These are phyloP conservation scores for Macaria liturata DNA, from an alignment of 2,888 invertebrate species.

Conservation along the genomic window DNA sequence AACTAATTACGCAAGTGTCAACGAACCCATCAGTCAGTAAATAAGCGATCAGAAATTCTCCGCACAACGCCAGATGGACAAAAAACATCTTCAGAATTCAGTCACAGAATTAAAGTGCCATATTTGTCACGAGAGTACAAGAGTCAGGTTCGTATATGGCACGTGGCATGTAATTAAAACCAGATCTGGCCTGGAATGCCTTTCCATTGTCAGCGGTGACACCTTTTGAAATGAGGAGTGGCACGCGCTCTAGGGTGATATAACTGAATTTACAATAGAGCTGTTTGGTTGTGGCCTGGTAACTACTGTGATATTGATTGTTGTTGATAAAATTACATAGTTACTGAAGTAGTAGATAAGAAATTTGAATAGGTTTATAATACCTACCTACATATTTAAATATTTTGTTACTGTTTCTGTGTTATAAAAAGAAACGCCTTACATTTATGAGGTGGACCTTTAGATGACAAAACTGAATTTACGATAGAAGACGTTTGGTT, in stretches of 20 bases:
- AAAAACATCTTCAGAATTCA: slow-evolving; percentile 8
- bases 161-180: slow-evolving; percentile 36
- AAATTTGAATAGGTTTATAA: too few species aligned
- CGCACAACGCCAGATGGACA: slow-evolving; percentile 5
- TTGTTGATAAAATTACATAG: background rate
- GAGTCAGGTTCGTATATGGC: slow-evolving; percentile 9
- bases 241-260: slow-evolving; percentile 27
- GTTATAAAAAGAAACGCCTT: too few species aligned
- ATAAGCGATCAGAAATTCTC: slow-evolving; percentile 5
- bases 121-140: slow-evolving; percentile 3
- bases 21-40: slow-evolving; percentile 1
- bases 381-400: too few species aligned
- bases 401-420: too few species aligned
- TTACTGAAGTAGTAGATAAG: too few species aligned
- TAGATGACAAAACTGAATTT: too few species aligned
- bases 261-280: background rate
- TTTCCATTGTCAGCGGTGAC: slow-evolving; percentile 48
- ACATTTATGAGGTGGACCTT: too few species aligned
- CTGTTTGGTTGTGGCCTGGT: too few species aligned
- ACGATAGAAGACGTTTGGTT: too few species aligned
- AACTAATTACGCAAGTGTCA: background rate
- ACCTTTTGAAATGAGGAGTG: slow-evolving; percentile 27
- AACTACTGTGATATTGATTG: background rate
- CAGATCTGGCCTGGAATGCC: slow-evolving; percentile 48
- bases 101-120: too few species aligned